Conservation (phyloP, 2,797 vertebrate species). For the Lemur catta region DNA sequence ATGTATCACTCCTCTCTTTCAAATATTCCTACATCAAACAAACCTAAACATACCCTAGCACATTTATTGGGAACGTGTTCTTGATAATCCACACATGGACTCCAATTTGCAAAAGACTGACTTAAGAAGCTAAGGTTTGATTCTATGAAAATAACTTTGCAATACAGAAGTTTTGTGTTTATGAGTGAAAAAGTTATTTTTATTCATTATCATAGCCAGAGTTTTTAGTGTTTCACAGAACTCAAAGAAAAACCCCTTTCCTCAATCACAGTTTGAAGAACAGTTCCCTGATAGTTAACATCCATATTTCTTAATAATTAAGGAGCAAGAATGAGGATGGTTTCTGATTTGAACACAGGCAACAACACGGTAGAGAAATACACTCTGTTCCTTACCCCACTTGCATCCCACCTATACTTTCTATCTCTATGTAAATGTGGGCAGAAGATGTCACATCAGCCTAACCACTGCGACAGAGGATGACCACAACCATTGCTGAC, state of each 20-base stretch:
- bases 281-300: background rate
- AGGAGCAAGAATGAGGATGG: background rate
- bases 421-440: background rate
- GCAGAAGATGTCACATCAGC: background rate
- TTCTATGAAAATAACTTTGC: background rate
- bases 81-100: background rate
- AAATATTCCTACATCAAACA: background rate
- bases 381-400: background rate
- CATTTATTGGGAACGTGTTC: background rate
- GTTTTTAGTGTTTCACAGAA: background rate
- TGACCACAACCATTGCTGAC: background rate
- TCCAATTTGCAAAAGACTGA: background rate
- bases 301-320: background rate
- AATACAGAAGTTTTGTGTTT: background rate
- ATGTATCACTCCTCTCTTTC: background rate
- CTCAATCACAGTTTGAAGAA: background rate
- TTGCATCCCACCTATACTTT: background rate
- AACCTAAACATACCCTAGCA: background rate
- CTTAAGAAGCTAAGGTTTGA: background rate
- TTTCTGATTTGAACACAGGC: background rate
- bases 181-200: background rate
- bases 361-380: background rate
- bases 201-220: background rate
- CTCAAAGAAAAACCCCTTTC: background rate
- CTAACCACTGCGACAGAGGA: background rate